Base-by-base conservation (phyloP, 2,113 vertebrate species). In the Protobothrops flavoviridis region DNA sequence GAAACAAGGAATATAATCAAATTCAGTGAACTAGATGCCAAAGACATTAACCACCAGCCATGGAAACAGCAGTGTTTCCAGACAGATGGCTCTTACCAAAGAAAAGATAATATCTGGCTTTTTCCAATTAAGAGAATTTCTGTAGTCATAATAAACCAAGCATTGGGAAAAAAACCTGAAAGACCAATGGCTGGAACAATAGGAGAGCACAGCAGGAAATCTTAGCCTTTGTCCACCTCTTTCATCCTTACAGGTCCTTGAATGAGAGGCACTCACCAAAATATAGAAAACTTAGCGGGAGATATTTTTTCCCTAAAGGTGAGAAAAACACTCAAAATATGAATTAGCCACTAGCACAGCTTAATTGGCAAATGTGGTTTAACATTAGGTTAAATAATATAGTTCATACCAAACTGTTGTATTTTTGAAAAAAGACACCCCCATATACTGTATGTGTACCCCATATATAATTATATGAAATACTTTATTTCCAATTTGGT, bases 1-100 rank as follows among this genome's bases (percentile, higher is more conserved):
- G 61, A 53, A 93, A 59, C 43, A 85, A 56, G n/a, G 53, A 86
- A 5, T 24, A 56, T 87, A 89, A 89, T 39, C 48, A 43, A 69
- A 43, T 90, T 64, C 88, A 52, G 39, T 87, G 89, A 90, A 8
- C 43, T 12, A 90, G 91, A 55, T 74, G 69, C 94, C n/a, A 55
- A 5, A 33, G 89, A 29, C 86, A 48, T 48, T 74, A 81, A 93
- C 17, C 52, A 15, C 85, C 52, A n/a, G 91, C 88, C 61, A 17
- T 91, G 33, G 45, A 56, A 50, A 24, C 29, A 20, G 52, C 20
- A 55, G 87, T 55, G n/a, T 33, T 56, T 57, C 20, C n/a, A 56
- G n/a, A 39, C 33, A 33, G 50, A 87, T 15, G 50, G 50, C 24
- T n/a, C 50, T 81, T 87, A 29, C 86, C 50, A 53, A n/a, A 29